phyloP scores from a whole-genome alignment of 2,797 vertebrate genomes.

The Valencia hispanica region DNA sequence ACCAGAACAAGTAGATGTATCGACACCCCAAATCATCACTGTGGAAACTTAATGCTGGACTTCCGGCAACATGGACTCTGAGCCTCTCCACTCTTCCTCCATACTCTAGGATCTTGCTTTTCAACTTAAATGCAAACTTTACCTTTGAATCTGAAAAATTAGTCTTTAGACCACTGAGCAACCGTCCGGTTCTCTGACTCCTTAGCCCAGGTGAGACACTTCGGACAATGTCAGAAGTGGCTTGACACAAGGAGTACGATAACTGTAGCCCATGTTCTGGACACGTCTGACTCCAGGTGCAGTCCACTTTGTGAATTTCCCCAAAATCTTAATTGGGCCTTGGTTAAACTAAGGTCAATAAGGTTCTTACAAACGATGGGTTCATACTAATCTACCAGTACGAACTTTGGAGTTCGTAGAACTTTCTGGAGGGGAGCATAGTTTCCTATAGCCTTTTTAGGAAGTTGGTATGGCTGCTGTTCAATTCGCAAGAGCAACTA shows the following conservation, averaged over 20 bases:
- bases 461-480: no score
- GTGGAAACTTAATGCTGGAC: neutral
- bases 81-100: neutral
- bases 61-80: no score
- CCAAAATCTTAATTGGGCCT: neutral
- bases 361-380: no score
- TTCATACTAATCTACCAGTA: no score
- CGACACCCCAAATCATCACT: neutral
- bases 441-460: no score
- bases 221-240: neutral
- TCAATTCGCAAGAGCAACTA: no score
- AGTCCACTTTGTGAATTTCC: neutral
- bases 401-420: no score
- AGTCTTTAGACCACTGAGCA: neutral
- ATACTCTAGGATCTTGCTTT: neutral
- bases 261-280: neutral
- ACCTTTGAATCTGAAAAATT: neutral
- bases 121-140: neutral
- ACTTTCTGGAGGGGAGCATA: no score
- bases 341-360: no score
- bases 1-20: neutral
- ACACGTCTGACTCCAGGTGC: neutral
- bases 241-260: no score
- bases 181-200: neutral
- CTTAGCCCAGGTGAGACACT: neutral